These are phyloP conservation scores for Leguminivora glycinivorella DNA, from an alignment of 1,140 invertebrate genomes.

Conservation along the genomic window DNA sequence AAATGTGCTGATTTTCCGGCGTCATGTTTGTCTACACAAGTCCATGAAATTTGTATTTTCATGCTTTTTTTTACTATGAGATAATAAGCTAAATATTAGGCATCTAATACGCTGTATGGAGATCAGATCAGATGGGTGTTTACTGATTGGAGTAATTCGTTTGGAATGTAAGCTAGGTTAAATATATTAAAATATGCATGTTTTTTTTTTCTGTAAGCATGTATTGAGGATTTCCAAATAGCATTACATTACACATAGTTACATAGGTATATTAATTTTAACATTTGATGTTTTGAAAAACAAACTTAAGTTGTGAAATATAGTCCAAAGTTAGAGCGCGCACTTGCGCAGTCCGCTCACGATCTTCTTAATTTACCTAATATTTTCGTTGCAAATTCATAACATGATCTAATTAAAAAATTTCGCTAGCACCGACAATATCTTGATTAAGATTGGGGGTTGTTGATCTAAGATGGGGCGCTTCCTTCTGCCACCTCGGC, in stretches of 20 bases:
- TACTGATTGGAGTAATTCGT: no score
- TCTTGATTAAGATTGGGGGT: slow-evolving; percentile 70
- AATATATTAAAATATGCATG: no score
- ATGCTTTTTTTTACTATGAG: no score
- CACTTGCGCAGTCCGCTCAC: background rate
- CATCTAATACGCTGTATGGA: no score
- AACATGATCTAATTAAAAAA: slow-evolving; percentile 51
- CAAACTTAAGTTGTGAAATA: background rate
- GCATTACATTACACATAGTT: no score
- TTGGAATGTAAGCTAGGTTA: no score
- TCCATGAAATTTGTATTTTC: no score
- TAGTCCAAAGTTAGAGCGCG: background rate
- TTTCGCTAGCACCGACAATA: slow-evolving; percentile 49
- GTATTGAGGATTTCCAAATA: background rate
- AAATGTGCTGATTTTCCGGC: no score
- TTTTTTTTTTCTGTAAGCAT: no score
- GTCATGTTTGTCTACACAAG: no score
- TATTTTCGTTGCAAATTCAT: background rate
- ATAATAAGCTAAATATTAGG: no score
- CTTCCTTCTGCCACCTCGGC: slow-evolving; percentile 35
- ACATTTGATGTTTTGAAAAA: background rate
- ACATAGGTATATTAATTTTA: background rate
- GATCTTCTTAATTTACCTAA: background rate
- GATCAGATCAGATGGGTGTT: no score
- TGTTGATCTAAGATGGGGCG: slow-evolving; percentile 58